phyloP scores from a whole-genome alignment of 2,797 vertebrate genomes.

The Rhinella marina region DNA sequence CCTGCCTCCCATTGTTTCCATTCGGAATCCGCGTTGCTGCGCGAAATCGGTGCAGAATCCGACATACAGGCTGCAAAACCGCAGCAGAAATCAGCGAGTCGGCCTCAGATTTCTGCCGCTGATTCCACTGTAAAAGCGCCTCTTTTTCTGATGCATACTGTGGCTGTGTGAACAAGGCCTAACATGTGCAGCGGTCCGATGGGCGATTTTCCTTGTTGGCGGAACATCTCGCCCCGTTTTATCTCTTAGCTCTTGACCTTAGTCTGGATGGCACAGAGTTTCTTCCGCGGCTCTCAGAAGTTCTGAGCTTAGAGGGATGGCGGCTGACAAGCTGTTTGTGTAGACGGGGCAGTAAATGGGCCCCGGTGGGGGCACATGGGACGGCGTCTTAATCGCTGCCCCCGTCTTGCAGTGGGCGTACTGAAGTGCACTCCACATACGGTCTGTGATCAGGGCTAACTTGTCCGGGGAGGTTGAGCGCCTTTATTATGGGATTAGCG shows the following conservation, averaged over 20 bases:
- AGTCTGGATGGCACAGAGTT: neutral
- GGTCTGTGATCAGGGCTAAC: constrained; percentile 33
- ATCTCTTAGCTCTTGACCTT: neutral
- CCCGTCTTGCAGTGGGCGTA: constrained; percentile 27
- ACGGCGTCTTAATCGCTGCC: constrained; percentile 12
- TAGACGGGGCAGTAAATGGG: constrained; percentile 4
- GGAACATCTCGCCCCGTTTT: neutral
- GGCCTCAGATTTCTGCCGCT: too few relatives aligned
- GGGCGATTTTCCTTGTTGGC: neutral
- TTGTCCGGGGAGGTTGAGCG: constrained; percentile 21
- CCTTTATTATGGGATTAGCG: constrained; percentile 66
- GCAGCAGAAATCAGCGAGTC: too few relatives aligned
- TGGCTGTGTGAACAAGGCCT: too few relatives aligned
- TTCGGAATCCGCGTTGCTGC: too few relatives aligned
- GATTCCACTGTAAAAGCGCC: too few relatives aligned
- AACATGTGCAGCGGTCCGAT: too few relatives aligned
- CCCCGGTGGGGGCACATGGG: neutral
- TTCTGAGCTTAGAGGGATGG: constrained; percentile 8
- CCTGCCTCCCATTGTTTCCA: too few relatives aligned
- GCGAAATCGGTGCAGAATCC: too few relatives aligned
- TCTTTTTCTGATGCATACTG: too few relatives aligned
- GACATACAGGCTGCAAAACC: too few relatives aligned
- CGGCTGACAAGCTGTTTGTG: neutral
- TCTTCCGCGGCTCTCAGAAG: neutral
- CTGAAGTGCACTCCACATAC: neutral